phyloP scores from a whole-genome alignment of 2,113 vertebrate species.

The Pogona vitticeps region DNA sequence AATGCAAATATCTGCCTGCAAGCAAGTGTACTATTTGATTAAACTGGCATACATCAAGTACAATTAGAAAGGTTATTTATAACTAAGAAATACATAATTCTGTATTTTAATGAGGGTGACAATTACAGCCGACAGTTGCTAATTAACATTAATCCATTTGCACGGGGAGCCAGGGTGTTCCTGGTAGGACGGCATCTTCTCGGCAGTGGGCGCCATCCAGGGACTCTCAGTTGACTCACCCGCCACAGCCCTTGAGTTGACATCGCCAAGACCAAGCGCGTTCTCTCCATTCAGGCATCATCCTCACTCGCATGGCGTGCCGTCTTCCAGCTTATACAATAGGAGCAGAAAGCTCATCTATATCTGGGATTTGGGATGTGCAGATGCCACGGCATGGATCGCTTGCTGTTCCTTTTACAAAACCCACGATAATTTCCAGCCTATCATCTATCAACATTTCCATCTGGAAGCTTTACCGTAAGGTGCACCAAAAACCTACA shows the following conservation, averaged over 20 bases:
- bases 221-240: too few species aligned
- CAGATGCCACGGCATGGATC: not conserved
- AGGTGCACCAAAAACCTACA: too few species aligned
- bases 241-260: constrained; percentile 13
- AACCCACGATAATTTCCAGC: not conserved
- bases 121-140: constrained; percentile 76
- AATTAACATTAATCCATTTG: constrained; percentile 78
- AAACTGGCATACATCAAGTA: constrained; percentile 83
- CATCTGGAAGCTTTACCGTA: constrained; percentile 9
- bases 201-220: constrained; percentile 56
- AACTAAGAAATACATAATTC: constrained; percentile 82
- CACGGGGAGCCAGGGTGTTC: constrained; percentile 67
- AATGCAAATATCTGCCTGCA: constrained; percentile 78
- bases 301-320: constrained; percentile 38
- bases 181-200: constrained; percentile 60
- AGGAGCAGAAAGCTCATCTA: constrained; percentile 42
- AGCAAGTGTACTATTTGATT: constrained; percentile 80
- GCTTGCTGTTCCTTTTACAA: not conserved
- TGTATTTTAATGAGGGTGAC: constrained; percentile 77
- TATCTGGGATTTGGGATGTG: not conserved
- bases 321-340: constrained; percentile 45
- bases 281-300: constrained; percentile 48
- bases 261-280: constrained; percentile 25
- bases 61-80: constrained; percentile 84
- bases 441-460: not conserved